A percentile compares a stretch with the other conserved stretches of the same genome.
These are phyloP conservation scores for Holotrichia oblita DNA, from an alignment of 1,140 invertebrate genomes.

Conservation along the genomic window DNA sequence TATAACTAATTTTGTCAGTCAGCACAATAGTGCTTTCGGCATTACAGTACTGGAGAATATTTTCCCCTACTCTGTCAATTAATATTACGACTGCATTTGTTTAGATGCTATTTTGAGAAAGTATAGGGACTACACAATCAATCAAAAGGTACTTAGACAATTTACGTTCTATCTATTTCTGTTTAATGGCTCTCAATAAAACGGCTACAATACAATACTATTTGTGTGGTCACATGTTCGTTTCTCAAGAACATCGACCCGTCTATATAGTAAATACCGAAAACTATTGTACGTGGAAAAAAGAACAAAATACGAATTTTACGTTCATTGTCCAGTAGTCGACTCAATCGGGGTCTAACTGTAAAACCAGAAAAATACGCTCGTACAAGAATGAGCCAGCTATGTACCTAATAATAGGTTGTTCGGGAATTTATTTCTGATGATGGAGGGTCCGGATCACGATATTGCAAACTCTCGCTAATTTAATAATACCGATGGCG, in stretches of 20 bases:
- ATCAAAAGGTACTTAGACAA: background rate
- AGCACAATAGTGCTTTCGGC: too few relatives aligned
- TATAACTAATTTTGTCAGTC: too few relatives aligned
- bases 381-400: background rate
- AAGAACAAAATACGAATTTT: conserved; percentile 10
- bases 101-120: too few relatives aligned
- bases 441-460: background rate
- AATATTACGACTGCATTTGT: too few relatives aligned
- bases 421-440: background rate
- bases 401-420: background rate
- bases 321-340: conserved; percentile 13
- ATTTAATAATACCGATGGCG: background rate
- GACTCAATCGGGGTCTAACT: background rate
- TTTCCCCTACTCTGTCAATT: too few relatives aligned
- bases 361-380: background rate
- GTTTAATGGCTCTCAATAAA: background rate
- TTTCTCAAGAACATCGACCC: conserved; percentile 11
- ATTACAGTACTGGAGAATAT: too few relatives aligned
- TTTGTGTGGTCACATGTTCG: conserved; percentile 22
- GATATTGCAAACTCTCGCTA: background rate
- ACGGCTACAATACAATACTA: background rate
- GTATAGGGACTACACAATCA: background rate
- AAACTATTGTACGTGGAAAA: background rate
- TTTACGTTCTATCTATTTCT: conserved; percentile 1
- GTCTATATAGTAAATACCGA: background rate